Base-by-base conservation (phyloP, 2,797 vertebrate genomes). In the Presbytis comata region DNA sequence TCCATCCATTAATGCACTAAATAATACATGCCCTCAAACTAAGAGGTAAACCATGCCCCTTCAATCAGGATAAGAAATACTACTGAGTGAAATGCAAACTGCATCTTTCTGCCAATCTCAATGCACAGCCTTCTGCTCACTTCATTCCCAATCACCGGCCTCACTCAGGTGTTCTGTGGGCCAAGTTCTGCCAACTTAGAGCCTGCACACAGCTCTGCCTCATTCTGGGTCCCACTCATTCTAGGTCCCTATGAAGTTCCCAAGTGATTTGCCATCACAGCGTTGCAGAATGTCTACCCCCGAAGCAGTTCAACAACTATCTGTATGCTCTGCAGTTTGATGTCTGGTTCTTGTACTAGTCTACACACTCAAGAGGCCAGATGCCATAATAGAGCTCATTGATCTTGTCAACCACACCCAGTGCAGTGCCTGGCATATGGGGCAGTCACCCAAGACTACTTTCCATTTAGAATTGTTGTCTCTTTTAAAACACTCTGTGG, bases 11-110 rank as follows among this genome's bases (percentile, higher is more conserved):
- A 48, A 97, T 48, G 53, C 1, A n/a, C 28, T 89, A 57, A 96
- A 87, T 89, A 95, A 96, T 61, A 53, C 46, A 94, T 24, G 72
- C 8, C 50, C 30, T 82, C 84, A 53, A n/a, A 85, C 83, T 72
- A 10, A 89, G 89, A 91, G 53, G 75, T 79, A 79, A 92, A 79
- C 1, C 4, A 17, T 2, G 24, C 33, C 55, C 75, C 57, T 74
- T 88, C 50, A 19, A 57, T 33, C 33, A 90, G 79, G 67, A 55
- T 48, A 46, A 44, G 83, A 75, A 83, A 76, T 28, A 83, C 28
- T n/a, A 44, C 1, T 11, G 13, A 44, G 30, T 19, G 6, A 92
- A 95, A 89, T 22, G 8, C 19, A 85, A 70, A 61, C 21, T 57
- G n/a, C 76, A 33, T 8, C 57, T 78, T 48, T 36, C 59, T 21